phyloP scores from a whole-genome alignment of 1,140 invertebrate species.

The Neodiprion lecontei region DNA sequence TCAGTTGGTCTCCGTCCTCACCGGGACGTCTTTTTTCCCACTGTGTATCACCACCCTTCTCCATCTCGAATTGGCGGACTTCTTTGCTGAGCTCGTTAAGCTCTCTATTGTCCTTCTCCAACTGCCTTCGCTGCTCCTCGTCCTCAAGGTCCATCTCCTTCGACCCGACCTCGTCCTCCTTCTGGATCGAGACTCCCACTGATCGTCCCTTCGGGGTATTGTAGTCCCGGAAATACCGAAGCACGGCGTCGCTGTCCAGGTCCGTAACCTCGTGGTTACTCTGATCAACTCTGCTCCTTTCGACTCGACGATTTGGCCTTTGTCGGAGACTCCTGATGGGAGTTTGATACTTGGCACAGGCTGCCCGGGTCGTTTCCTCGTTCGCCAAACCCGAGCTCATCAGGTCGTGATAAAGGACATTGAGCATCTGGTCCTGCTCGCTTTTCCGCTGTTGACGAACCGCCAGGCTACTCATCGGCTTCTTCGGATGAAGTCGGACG shows the following conservation, averaged over 20 bases:
- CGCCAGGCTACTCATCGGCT: not conserved
- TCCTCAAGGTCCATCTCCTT: not conserved
- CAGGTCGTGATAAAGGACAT: not conserved
- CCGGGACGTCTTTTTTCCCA: not conserved
- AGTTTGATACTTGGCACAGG: not conserved
- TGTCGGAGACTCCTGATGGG: not conserved
- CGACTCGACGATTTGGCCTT: not conserved
- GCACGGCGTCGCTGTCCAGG: conserved; percentile 3
- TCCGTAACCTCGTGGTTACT: not conserved
- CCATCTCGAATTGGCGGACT: conserved; percentile 3
- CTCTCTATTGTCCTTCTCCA: conserved; percentile 1
- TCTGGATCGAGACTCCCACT: not conserved
- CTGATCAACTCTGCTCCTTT: not conserved
- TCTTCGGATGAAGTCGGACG: not conserved
- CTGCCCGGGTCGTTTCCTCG: not conserved
- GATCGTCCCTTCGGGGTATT: not conserved
- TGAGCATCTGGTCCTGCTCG: not conserved
- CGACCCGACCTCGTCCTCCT: not conserved
- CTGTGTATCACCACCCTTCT: not conserved
- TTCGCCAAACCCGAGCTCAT: not conserved
- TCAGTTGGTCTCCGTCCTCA: not conserved
- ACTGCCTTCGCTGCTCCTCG: not conserved
- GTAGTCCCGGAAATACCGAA: not conserved
- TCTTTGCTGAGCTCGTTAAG: not conserved
- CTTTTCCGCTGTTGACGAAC: not conserved